Percentiles rank a stretch among this genome's conserved stretches.
Evolutionary conservation across 2,113 vertebrate species (phyloP).

Genomic region (Siniperca knerii): DNA sequence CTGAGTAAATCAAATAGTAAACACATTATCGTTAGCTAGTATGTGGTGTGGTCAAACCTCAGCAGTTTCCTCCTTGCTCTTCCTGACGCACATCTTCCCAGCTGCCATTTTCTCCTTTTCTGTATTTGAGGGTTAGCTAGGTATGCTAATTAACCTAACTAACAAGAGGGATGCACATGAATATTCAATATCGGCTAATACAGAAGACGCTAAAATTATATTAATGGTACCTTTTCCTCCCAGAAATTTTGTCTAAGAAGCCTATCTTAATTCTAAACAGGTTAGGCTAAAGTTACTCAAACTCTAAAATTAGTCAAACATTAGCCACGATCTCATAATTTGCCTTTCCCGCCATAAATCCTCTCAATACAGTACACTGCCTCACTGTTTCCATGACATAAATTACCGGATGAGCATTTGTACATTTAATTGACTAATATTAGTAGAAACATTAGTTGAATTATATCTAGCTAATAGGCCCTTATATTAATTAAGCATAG

Average conservation of each 20-base stretch:
- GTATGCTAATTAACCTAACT: not conserved
- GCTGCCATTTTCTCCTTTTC: slow-evolving; percentile 49
- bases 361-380: no score
- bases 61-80: slow-evolving; percentile 56
- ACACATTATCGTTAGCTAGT: not conserved
- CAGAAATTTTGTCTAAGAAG: not conserved
- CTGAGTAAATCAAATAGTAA: not conserved
- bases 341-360: not conserved
- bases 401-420: not conserved
- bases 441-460: not conserved
- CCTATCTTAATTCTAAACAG: not conserved
- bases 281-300: not conserved
- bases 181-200: not conserved
- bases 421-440: no score
- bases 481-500: not conserved
- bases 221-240: not conserved
- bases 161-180: fast-evolving
- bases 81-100: slow-evolving; percentile 44
- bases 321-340: not conserved
- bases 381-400: not conserved
- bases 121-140: not conserved
- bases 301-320: not conserved
- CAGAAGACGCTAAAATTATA: fast-evolving
- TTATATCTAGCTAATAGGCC: not conserved
- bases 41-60: slow-evolving; percentile 62